These are phyloP conservation scores for Spodoptera exigua DNA, from an alignment of 2,888 invertebrate genomes.

Conservation along the genomic window DNA sequence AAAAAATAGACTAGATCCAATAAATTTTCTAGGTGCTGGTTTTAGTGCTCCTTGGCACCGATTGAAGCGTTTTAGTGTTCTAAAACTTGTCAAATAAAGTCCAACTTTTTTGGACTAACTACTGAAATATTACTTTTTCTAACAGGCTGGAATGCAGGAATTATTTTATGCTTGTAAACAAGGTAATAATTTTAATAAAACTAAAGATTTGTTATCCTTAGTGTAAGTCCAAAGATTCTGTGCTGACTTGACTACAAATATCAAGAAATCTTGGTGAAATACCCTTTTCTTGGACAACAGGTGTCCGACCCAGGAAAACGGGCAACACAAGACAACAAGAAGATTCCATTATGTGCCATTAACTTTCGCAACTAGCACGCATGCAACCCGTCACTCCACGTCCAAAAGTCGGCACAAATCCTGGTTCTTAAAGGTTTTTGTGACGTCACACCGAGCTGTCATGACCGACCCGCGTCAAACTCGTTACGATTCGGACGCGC, in stretches of 20 bases:
- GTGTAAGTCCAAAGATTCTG: no score
- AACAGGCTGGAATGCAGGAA: no score
- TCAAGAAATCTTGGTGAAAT: no score
- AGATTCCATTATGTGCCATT: slow-evolving; percentile 44
- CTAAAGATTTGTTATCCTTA: no score
- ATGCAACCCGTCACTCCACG: slow-evolving; percentile 49
- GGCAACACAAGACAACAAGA: slow-evolving; percentile 15
- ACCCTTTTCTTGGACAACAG: slow-evolving; percentile 12
- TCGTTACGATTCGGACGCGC: slow-evolving; percentile 38
- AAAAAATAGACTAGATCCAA: not conserved
- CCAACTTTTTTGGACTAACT: no score
- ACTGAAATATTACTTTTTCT: no score
- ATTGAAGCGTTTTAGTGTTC: no score
- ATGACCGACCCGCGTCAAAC: slow-evolving; percentile 56
- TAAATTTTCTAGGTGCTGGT: not conserved
- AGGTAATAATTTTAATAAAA: no score
- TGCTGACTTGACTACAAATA: no score
- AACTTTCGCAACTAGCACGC: slow-evolving; percentile 39
- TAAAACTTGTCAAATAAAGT: no score
- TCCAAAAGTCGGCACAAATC: slow-evolving; percentile 54
- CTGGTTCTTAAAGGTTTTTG: slow-evolving; percentile 56
- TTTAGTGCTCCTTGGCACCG: not conserved
- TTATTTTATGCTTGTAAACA: no score
- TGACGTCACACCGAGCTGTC: slow-evolving; percentile 54
- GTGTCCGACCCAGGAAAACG: slow-evolving; percentile 11